Percentiles rank a stretch among this genome's conserved stretches.
Evolutionary conservation across 2,797 vertebrate species (phyloP).

Genomic region (Falco berigora): DNA sequence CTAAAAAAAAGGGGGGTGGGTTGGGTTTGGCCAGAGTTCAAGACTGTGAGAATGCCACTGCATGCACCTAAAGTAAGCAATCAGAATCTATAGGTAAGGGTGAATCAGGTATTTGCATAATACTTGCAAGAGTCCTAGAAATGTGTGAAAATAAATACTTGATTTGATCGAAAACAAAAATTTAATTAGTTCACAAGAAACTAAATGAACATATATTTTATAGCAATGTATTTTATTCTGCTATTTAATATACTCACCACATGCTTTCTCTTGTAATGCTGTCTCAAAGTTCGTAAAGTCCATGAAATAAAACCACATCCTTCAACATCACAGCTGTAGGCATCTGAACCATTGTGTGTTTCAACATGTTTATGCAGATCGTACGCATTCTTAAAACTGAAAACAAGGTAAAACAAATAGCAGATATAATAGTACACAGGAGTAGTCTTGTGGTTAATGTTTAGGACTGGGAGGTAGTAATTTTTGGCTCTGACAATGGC

Average conservation of each 20-base stretch:
- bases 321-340: conserved; percentile 76
- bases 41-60: background rate
- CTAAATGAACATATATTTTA: rapidly evolving
- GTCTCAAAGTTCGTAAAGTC: conserved; percentile 67
- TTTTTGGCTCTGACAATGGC: conserved; percentile 28
- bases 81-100: background rate
- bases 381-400: conserved; percentile 77
- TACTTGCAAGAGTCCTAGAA: background rate
- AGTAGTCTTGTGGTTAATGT: conserved; percentile 39
- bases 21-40: background rate
- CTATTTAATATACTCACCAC: conserved; percentile 41
- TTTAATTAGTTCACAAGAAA: background rate
- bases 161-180: background rate
- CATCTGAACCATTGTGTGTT: conserved; percentile 76
- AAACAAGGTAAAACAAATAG: conserved; percentile 44
- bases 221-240: background rate
- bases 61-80: background rate
- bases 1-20: too few relatives aligned
- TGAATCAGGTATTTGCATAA: background rate
- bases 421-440: conserved; percentile 31
- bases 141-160: background rate
- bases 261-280: conserved; percentile 74
- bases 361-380: conserved; percentile 80
- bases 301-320: conserved; percentile 77
- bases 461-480: conserved; percentile 34